These are phyloP conservation scores for Chrysaora quinquecirrha DNA, from an alignment of 30 jellyfish, hydroid and myxozoan species.

Conservation along the genomic window DNA sequence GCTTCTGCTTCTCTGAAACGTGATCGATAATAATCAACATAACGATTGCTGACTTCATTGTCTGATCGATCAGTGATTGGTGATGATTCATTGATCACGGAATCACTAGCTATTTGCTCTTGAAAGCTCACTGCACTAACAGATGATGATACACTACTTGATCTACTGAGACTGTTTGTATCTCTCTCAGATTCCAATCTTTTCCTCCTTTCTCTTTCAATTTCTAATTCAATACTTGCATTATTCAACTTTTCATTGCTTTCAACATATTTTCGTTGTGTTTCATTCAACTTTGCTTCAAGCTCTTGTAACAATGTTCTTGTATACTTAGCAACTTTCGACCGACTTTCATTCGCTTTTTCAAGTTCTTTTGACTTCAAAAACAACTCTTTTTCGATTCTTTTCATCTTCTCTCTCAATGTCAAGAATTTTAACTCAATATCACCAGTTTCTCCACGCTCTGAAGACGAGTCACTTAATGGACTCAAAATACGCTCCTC, in stretches of 20 bases:
- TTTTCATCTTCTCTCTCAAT: conserved; percentile 81
- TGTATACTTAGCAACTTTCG: conserved; percentile 98
- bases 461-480: conserved; percentile 36
- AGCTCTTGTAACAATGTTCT: conserved; percentile 95
- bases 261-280: conserved; percentile 78
- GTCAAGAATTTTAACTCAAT: conserved; percentile 80
- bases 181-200: conserved; percentile 75
- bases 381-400: conserved; percentile 89
- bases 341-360: conserved; percentile 98
- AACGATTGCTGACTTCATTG: conserved; percentile 78
- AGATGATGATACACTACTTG: conserved; percentile 66
- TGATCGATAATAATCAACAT: conserved; percentile 90
- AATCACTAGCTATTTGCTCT: conserved; percentile 36
- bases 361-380: conserved; percentile 94
- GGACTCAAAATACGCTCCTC: conserved; percentile 68
- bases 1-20: conserved; percentile 95
- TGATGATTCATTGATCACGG: conserved; percentile 15
- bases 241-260: conserved; percentile 76
- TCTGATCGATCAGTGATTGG: conserved; percentile 45
- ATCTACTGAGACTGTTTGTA: conserved; percentile 68
- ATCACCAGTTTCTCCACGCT: conserved; percentile 79
- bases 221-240: conserved; percentile 71
- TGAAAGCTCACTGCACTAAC: conserved; percentile 14
- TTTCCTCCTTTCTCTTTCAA: conserved; percentile 85
- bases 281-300: conserved; percentile 86